These are phyloP conservation scores for Cossypha polioptera DNA, from an alignment of 2,797 vertebrate species.

Conservation along the genomic window DNA sequence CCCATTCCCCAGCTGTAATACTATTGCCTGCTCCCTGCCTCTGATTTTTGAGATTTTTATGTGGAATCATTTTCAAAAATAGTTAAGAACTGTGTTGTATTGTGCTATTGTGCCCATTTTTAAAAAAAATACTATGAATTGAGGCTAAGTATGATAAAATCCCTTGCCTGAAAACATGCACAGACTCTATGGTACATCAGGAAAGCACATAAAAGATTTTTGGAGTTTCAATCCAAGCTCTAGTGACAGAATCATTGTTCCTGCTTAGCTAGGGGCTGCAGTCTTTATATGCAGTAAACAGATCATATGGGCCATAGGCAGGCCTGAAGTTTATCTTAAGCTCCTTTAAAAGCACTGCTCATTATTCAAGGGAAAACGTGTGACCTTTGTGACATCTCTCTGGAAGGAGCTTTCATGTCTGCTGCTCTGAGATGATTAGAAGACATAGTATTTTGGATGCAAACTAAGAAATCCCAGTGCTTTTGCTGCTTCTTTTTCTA, in stretches of 20 bases:
- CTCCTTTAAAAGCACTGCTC: conserved; percentile 9
- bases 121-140: neutral
- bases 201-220: neutral
- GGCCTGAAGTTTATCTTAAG: conserved; percentile 46
- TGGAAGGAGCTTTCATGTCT: conserved; percentile 26
- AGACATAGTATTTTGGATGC: neutral
- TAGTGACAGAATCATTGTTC: neutral
- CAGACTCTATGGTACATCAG: neutral
- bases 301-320: neutral
- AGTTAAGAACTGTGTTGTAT: neutral
- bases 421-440: conserved; percentile 10
- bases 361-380: neutral
- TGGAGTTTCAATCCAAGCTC: neutral
- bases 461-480: neutral
- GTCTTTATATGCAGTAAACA: neutral
- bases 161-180: neutral
- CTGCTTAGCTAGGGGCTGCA: neutral
- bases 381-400: conserved; percentile 7
- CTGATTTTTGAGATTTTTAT: neutral
- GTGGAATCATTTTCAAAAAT: neutral
- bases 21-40: neutral
- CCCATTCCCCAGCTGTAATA: neutral
- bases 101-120: neutral
- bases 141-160: neutral
- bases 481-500: neutral